Evolutionary conservation across 2,113 vertebrate genomes (phyloP), one percentile per base, ranked within the genome.

Genomic region (Oophaga pumilio): DNA sequence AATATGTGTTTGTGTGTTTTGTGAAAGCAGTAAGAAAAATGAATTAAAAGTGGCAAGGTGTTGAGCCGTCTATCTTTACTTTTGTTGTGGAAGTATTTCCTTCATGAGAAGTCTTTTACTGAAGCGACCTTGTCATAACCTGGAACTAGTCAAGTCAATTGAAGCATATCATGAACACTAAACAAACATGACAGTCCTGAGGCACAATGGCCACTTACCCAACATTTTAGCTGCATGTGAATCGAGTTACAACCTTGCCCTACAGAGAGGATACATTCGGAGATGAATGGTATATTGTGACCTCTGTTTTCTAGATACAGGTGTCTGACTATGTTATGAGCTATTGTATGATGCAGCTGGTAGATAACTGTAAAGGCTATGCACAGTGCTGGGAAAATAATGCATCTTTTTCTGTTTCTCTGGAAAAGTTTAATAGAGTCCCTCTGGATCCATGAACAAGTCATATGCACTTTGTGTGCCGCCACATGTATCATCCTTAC

Each of bases 121-220:
- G 17, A 26, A 53, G n/a, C 69, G 81, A 83, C 81, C 81, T 83
- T 83, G 81, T 83, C 81, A 83, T 83, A 83, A 83, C 81, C 81
- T 83, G 81, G 64, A 83, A 83, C 81, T 68, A 83, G 81, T 83
- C 81, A 83, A 26, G 81, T 83, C 81, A 83, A 68, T 69, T 68
- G 62, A 83, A 83, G 81, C 81, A 68, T 83, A 69, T 83, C 81
- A 69, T 53, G 64, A 83, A 69, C 81, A 53, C 81, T 83, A 83
- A 83, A 83, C 66, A 83, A 83, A 83, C 81, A 83, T 83, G 81
- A 83, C 81, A 83, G 81, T 69, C 62, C 81, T 69, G 81, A 24
- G 64, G 81, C 81, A 66, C 81, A 83, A 83, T 83, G 81, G 81
- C 62, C 81, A 83, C 81, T 83, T 83, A 83, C 81, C 81, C 81